These are phyloP conservation scores for Malurus alboscapulatus DNA, from an alignment of 2,113 vertebrate species.

Conservation along the genomic window DNA sequence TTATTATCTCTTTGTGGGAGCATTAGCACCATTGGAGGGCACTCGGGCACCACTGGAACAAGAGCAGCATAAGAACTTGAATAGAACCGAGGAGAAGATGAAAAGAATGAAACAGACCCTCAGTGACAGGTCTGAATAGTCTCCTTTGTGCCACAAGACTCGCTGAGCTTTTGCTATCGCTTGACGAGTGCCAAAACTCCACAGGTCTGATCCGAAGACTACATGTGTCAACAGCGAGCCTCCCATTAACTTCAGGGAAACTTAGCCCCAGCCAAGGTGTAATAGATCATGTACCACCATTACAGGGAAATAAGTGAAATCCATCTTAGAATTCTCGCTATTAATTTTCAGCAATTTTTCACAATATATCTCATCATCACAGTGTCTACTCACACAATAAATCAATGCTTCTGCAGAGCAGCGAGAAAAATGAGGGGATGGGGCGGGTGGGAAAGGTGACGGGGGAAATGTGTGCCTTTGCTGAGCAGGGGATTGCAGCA, in stretches of 20 bases:
- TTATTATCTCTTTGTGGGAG: conserved; percentile 60
- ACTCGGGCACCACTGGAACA: conserved; percentile 65
- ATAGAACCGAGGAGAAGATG: conserved; percentile 28
- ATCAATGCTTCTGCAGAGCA: conserved; percentile 7
- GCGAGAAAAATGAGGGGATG: neutral
- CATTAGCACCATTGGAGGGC: conserved; percentile 63
- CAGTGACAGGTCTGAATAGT: conserved; percentile 44
- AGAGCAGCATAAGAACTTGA: conserved; percentile 38
- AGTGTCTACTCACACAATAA: conserved; percentile 26
- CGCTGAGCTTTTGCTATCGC: conserved; percentile 36
- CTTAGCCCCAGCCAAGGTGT: conserved; percentile 21
- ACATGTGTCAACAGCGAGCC: conserved; percentile 51
- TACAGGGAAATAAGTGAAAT: conserved; percentile 12
- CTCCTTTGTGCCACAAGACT: conserved; percentile 44
- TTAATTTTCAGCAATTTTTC: conserved; percentile 34
- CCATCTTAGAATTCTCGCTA: neutral
- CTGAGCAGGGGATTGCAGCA: neutral
- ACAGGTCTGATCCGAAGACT: conserved; percentile 34
- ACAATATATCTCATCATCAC: conserved; percentile 22
- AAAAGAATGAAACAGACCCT: conserved; percentile 27
- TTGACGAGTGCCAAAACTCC: conserved; percentile 53
- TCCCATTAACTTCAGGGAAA: conserved; percentile 47
- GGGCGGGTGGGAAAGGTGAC: neutral
- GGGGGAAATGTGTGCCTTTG: neutral
- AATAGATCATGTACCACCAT: neutral